Percentiles rank a stretch among this genome's conserved stretches.
Conservation (phyloP, 2,113 vertebrate genomes). For the Chionis minor region DNA sequence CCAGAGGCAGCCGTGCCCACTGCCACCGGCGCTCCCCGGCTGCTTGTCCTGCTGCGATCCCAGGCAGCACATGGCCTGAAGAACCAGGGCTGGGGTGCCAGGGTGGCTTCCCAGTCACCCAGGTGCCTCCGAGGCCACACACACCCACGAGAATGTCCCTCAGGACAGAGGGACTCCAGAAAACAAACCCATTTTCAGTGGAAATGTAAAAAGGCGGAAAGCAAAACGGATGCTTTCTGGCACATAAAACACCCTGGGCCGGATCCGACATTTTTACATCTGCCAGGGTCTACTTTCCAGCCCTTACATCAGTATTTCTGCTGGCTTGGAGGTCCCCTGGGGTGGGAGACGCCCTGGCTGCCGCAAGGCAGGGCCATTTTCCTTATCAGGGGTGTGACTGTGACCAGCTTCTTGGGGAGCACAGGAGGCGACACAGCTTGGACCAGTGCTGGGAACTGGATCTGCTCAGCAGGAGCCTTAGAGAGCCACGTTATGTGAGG, state of each 20-base stretch:
- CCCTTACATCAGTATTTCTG: neutral
- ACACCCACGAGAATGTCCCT: neutral
- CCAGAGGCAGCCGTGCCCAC: neutral
- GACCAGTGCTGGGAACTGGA: neutral
- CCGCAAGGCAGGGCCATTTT: neutral
- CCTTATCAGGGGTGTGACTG: neutral
- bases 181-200: neutral
- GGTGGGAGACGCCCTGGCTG: neutral
- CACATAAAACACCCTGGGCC: neutral
- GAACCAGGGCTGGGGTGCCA: neutral
- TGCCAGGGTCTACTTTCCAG: neutral
- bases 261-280: neutral
- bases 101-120: neutral
- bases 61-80: fast-evolving
- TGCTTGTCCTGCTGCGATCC: neutral
- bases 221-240: neutral
- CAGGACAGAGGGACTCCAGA: neutral
- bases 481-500: fast-evolving
- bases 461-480: neutral
- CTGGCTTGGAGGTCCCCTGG: neutral
- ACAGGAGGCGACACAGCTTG: neutral
- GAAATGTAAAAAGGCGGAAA: neutral
- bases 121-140: neutral
- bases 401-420: neutral
- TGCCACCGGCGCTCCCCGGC: fast-evolving